phyloP scores from a whole-genome alignment of 2,113 vertebrate species.

The Zosterops lateralis region DNA sequence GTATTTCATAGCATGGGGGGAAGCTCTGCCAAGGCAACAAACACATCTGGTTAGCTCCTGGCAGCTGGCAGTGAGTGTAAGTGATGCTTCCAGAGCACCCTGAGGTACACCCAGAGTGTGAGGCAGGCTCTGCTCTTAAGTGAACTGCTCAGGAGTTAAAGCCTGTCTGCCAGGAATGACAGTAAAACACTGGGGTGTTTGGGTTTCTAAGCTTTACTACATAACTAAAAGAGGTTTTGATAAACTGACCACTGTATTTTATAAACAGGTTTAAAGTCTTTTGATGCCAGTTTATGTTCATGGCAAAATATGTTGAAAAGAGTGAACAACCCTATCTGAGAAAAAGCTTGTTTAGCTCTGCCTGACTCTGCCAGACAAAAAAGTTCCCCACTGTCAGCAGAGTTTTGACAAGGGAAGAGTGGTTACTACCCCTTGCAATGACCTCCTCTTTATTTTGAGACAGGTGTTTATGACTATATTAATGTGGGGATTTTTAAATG shows the following conservation, averaged over 20 bases:
- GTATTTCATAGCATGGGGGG: rapidly evolving
- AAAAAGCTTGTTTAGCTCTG: background rate
- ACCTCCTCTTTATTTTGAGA: background rate
- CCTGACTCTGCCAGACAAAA: background rate
- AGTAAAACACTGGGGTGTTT: background rate
- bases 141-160: background rate
- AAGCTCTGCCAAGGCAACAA: background rate
- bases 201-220: background rate
- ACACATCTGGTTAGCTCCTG: background rate
- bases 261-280: background rate
- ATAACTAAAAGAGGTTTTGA: background rate
- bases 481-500: background rate
- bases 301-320: background rate
- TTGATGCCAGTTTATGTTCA: background rate
- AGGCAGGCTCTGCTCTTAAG: background rate
- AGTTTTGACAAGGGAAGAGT: background rate
- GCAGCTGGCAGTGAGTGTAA: background rate
- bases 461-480: background rate
- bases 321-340: background rate
- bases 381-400: rapidly evolving
- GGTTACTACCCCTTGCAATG: background rate
- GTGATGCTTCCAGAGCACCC: background rate
- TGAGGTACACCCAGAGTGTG: rapidly evolving
- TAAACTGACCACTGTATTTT: background rate
- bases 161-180: background rate